Percentiles rank a stretch among this genome's conserved stretches.
Conservation (phyloP, 2,888 invertebrate species). For the Epinotia nisella region DNA sequence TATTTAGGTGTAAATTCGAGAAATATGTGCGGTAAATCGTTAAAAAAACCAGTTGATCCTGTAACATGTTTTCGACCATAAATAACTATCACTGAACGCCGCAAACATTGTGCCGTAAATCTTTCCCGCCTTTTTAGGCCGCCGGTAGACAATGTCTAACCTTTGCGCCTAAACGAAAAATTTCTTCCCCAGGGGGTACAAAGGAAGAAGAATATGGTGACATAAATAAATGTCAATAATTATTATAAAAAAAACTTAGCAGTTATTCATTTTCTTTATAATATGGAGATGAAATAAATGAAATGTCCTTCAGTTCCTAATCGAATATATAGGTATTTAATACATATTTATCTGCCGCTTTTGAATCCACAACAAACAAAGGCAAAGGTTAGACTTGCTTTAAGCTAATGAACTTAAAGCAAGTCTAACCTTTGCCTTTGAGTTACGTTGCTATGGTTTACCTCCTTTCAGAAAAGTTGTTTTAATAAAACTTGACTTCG, state of each 20-base stretch:
- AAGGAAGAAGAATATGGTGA: slow-evolving; percentile 24
- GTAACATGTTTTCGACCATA: slow-evolving; percentile 34
- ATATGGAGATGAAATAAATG: neutral
- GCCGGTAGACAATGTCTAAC: slow-evolving; percentile 36
- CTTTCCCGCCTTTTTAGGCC: slow-evolving; percentile 38
- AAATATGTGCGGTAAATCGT: slow-evolving; percentile 13
- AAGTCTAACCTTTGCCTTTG: neutral
- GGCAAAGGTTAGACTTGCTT: too few relatives aligned
- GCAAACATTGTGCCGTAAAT: slow-evolving; percentile 38
- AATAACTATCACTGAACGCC: slow-evolving; percentile 43
- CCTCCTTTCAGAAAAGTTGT: slow-evolving; percentile 14
- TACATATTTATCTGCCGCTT: neutral
- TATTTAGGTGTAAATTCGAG: too few relatives aligned
- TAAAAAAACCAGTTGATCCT: slow-evolving; percentile 14
- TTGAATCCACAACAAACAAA: neutral
- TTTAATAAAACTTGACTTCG: slow-evolving; percentile 33
- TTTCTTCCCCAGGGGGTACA: slow-evolving; percentile 1
- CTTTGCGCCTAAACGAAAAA: slow-evolving; percentile 15
- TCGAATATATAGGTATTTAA: too few relatives aligned
- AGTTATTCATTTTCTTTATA: too few relatives aligned
- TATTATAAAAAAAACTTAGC: neutral
- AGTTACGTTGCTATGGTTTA: neutral
- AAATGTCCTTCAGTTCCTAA: too few relatives aligned
- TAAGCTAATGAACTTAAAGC: neutral
- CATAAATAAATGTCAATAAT: slow-evolving; percentile 4